Base-by-base conservation (phyloP, 1,140 invertebrate genomes). In the Bombyx mori region DNA sequence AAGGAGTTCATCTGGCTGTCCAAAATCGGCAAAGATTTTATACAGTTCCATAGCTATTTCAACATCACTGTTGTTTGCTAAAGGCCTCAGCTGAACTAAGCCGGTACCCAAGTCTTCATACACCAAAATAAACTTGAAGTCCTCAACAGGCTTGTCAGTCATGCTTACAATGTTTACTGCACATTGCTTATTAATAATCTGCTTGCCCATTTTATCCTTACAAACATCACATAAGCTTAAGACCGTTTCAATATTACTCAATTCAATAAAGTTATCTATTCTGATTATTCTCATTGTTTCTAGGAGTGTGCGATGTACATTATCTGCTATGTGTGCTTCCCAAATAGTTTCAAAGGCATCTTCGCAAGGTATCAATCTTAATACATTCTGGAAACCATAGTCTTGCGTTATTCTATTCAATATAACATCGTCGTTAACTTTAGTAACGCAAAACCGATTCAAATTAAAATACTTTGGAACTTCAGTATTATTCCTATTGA, bases 21-120 rank as follows among this genome's bases (percentile, higher is more conserved):
- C 53, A 22, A 54, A 45, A 18, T 54, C 53, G 44, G 43, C 26
- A 54, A 54, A 54, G 3, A 54, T 54, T 12, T 54, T 54, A 8
- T 45, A 8, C 45, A 54, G 26, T 54, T 54, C 43, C n/a, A 54
- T 5, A 7, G 44, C 8, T 18, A 54, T 54, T 46, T 45, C 53
- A 45, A 44, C 26, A 18, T 45, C 43, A 12, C 8, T 8, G 7
- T 12, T 5, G 6, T 45, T 8, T 26, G 5, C 12, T 7, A 54
- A 7, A 22, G 43, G 43, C 45, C 53, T 54, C 9, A 54, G 12
- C 10, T 54, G 53, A 3, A 45, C 8, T 2, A 54, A n/a, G 8
- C 44, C 44, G 3, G 53, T 54, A 7, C 10, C 10, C 1, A 1
- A 22, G 26, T 54, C 53, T 45, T 22, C 45, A 26, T 54, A 54